These are phyloP conservation scores for Phyllostomus discolor DNA, from an alignment of 2,113 vertebrate species.

Conservation along the genomic window DNA sequence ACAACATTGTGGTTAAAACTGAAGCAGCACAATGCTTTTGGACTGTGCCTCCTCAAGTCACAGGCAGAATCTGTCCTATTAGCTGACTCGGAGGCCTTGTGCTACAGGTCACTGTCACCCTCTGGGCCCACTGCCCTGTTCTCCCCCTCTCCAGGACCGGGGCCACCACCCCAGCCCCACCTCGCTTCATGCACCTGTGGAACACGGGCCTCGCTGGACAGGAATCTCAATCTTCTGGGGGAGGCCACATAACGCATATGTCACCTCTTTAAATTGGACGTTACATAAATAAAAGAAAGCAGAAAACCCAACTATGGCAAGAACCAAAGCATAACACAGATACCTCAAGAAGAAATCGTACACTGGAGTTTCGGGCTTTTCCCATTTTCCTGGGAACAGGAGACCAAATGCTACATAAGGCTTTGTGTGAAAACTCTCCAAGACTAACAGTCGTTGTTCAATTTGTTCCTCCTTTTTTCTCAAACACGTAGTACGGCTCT, in stretches of 20 bases:
- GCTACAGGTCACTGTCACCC: accelerated
- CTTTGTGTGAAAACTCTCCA: background rate
- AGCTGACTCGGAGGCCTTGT: accelerated
- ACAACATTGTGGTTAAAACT: background rate
- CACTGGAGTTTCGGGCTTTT: background rate
- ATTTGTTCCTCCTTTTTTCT: background rate
- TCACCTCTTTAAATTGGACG: background rate
- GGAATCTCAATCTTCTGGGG: background rate
- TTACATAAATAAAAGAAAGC: background rate
- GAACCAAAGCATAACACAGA: background rate
- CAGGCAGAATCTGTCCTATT: too few relatives aligned
- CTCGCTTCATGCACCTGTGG: background rate
- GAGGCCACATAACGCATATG: background rate
- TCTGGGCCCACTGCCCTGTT: background rate
- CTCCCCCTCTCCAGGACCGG: background rate
- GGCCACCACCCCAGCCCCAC: too few relatives aligned
- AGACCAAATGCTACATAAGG: background rate
- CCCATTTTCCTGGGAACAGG: background rate
- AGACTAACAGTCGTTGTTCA: background rate
- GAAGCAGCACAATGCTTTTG: background rate
- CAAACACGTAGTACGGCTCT: background rate
- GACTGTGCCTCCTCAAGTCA: background rate
- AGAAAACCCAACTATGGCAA: background rate
- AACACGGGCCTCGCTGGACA: accelerated
- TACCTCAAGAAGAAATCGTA: background rate